phyloP scores from a whole-genome alignment of 2,113 vertebrate genomes.

The Boulengeromyrus knoepffleri region DNA sequence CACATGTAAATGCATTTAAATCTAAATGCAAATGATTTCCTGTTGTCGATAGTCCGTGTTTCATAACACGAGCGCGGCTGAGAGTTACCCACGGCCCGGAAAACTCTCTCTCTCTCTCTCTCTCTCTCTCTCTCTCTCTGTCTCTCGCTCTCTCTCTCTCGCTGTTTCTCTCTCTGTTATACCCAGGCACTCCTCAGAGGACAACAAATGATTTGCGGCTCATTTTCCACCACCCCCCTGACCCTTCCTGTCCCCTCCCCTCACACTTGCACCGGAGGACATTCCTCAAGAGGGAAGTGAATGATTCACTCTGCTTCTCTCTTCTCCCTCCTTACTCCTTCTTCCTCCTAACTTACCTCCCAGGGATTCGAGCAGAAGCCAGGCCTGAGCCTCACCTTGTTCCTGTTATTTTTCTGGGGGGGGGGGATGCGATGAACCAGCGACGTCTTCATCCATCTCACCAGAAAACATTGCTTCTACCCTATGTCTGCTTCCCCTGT shows the following conservation, averaged over 20 bases:
- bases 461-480: not conserved
- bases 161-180: not conserved
- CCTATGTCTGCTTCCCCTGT: not conserved
- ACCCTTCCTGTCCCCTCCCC: not conserved
- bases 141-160: not conserved
- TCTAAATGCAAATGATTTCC: constrained; percentile 21
- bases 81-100: not conserved
- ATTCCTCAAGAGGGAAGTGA: not conserved
- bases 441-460: not conserved
- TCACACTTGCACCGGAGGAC: not conserved
- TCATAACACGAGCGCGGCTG: not conserved
- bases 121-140: not conserved
- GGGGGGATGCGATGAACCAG: not conserved
- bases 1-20: constrained; percentile 16
- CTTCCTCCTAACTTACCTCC: not conserved
- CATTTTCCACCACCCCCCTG: not conserved
- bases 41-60: not conserved
- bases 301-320: not conserved
- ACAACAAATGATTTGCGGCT: not conserved
- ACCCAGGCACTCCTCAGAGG: not conserved
- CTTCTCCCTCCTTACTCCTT: not conserved
- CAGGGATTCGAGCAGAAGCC: not conserved
- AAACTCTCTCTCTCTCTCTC: not conserved
- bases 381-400: not conserved
- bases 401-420: not conserved